Conservation (phyloP, 2,888 invertebrate genomes). For the Stenolophus ochropezus region DNA sequence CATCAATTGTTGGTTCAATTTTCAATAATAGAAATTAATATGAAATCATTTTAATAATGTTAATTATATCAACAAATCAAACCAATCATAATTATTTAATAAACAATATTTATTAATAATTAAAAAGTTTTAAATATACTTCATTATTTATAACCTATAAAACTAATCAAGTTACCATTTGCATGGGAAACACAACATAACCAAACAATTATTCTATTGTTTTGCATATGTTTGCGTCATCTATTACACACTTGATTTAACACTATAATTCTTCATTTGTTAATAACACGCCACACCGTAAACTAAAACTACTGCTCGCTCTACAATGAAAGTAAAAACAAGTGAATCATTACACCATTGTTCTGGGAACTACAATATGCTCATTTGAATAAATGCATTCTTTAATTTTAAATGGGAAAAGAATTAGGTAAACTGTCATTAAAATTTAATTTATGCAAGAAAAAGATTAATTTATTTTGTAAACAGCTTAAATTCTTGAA, state of each 20-base stretch:
- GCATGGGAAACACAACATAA: not conserved
- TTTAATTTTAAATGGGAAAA: not conserved
- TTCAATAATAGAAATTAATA: not conserved
- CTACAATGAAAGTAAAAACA: slow-evolving; percentile 4
- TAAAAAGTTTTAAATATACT: not conserved
- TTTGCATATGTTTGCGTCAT: not conserved
- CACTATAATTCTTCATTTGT: not conserved
- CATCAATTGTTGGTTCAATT: not conserved
- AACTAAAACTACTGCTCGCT: slow-evolving; percentile 9
- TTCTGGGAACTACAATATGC: slow-evolving; percentile 6
- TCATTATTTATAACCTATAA: not conserved
- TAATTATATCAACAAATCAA: not conserved
- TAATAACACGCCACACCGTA: not conserved
- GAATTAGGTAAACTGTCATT: not conserved
- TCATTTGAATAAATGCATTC: slow-evolving; percentile 5
- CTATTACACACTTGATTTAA: not conserved
- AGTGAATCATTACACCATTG: not conserved
- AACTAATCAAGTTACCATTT: slow-evolving; percentile 22
- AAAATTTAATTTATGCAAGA: not conserved
- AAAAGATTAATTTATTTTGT: not conserved
- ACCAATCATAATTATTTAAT: not conserved
- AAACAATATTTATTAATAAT: not conserved
- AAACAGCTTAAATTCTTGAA: not conserved
- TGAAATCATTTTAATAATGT: not conserved
- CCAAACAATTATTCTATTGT: not conserved